These are phyloP conservation scores for Ichneumoninae sp. DNA, from an alignment of 2,888 invertebrate genomes.

Conservation along the genomic window DNA sequence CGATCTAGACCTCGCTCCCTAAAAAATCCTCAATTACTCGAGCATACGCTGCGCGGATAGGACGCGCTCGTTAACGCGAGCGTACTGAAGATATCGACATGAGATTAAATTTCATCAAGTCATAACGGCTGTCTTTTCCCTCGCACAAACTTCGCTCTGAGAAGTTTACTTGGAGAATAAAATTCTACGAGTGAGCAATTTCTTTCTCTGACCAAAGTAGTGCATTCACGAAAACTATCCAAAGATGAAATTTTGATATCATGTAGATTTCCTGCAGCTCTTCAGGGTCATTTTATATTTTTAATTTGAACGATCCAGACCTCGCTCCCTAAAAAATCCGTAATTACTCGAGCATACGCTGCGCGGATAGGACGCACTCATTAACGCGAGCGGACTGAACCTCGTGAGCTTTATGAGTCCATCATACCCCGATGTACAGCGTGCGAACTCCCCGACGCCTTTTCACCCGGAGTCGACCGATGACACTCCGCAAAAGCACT, in stretches of 20 bases:
- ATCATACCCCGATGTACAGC: background rate
- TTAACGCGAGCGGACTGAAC: background rate
- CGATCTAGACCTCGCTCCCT: too few species aligned
- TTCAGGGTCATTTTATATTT: constrained; percentile 30
- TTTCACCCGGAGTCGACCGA: background rate
- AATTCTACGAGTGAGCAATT: background rate
- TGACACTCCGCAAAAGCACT: background rate
- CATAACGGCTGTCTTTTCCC: too few species aligned
- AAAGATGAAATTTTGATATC: too few species aligned
- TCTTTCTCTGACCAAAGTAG: background rate
- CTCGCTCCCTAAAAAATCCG: background rate
- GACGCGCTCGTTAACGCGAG: too few species aligned
- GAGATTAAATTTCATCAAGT: too few species aligned
- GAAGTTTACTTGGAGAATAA: too few species aligned
- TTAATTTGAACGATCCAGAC: constrained; percentile 22
- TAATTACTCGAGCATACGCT: background rate
- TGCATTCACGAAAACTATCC: too few species aligned
- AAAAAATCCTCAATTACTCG: too few species aligned
- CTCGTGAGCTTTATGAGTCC: background rate
- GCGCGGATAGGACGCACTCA: background rate
- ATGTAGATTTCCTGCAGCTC: too few species aligned
- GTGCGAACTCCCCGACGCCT: background rate
- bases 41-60: too few species aligned
- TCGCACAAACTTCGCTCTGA: too few species aligned
- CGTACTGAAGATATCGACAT: too few species aligned